Conservation (phyloP, 1,140 invertebrate genomes). For the Drosophila neocordata region DNA sequence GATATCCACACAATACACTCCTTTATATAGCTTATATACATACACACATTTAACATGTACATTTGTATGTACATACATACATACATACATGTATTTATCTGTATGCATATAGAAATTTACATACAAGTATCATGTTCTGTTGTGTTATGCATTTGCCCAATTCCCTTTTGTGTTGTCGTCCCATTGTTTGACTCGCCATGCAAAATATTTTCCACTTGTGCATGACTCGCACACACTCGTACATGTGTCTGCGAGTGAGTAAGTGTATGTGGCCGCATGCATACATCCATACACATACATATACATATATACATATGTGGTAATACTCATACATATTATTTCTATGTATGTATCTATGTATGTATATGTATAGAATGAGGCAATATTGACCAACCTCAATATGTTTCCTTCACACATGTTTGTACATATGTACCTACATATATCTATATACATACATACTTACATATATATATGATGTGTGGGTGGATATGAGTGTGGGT, state of each 20-base stretch:
- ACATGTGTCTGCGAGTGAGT: not conserved
- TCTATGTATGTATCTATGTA: not conserved
- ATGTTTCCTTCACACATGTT: not conserved
- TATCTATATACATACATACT: not conserved
- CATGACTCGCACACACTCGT: not conserved
- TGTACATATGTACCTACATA: not conserved
- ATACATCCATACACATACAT: not conserved
- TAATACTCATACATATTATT: not conserved
- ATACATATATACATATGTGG: not conserved
- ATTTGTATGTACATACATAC: not conserved
- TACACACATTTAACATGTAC: not conserved
- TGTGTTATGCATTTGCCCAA: constrained; percentile 7
- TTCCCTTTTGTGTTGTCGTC: not conserved
- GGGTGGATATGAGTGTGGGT: constrained; percentile 11
- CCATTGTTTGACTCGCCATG: constrained; percentile 25
- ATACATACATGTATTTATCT: not conserved
- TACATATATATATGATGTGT: not conserved
- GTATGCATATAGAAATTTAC: not conserved
- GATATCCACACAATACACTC: not conserved
- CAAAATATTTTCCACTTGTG: constrained; percentile 8
- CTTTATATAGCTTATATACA: not conserved
- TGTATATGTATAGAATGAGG: constrained; percentile 4
- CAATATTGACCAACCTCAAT: constrained; percentile 53
- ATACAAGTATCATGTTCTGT: constrained; percentile 10
- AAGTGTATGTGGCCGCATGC: not conserved